phyloP scores from a whole-genome alignment of 2,888 invertebrate species.

The Dryocosmus kuriphilus region DNA sequence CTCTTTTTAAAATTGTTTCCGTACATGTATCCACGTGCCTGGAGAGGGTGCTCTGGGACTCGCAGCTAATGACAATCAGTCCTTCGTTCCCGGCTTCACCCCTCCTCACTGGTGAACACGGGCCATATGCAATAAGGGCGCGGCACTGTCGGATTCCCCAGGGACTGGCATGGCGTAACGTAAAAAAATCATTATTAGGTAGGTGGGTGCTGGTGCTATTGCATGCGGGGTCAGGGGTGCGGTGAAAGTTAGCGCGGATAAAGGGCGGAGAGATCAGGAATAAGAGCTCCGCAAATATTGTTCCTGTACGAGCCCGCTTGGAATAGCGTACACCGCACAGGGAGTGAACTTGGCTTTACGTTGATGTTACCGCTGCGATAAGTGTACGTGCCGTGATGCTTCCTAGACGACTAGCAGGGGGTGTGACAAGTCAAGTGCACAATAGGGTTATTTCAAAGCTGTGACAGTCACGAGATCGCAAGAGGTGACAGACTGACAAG shows the following conservation, averaged over 20 bases:
- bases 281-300: constrained; percentile 77
- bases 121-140: constrained; percentile 78
- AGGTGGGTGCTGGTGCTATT: constrained; percentile 65
- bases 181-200: constrained; percentile 78
- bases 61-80: constrained; percentile 75
- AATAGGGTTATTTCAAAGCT: constrained; percentile 50
- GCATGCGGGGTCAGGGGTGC: constrained; percentile 61
- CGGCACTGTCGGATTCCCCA: constrained; percentile 75
- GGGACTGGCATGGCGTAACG: constrained; percentile 77
- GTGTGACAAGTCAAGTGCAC: constrained; percentile 69
- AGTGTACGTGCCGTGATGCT: constrained; percentile 58
- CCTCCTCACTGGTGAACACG: constrained; percentile 54
- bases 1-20: constrained; percentile 4
- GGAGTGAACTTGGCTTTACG: constrained; percentile 55
- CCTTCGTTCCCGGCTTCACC: constrained; percentile 54
- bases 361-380: constrained; percentile 56
- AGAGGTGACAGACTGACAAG: constrained; percentile 56
- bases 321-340: constrained; percentile 65
- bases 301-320: constrained; percentile 66
- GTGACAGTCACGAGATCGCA: constrained; percentile 47
- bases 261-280: constrained; percentile 64
- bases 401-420: constrained; percentile 51
- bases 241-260: constrained; percentile 51
- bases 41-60: constrained; percentile 65
- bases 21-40: constrained; percentile 37